phyloP scores from a whole-genome alignment of 2,888 invertebrate species.

The Dinocampus coccinellae region DNA sequence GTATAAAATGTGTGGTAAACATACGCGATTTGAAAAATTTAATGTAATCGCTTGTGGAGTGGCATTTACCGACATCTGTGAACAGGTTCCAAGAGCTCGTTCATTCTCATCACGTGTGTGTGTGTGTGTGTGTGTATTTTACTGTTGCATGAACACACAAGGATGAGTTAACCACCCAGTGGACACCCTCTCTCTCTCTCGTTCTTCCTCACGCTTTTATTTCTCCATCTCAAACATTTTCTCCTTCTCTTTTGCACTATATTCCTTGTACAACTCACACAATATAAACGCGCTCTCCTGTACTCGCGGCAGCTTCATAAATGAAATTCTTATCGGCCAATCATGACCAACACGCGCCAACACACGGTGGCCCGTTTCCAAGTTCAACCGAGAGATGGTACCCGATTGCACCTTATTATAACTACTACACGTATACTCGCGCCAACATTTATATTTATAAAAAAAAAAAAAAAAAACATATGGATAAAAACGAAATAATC shows the following conservation, averaged over 20 bases:
- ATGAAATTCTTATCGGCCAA: conserved; percentile 63
- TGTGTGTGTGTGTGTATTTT: not conserved
- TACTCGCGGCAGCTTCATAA: conserved; percentile 46
- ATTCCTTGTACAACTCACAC: conserved; percentile 7
- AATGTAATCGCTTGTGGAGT: not conserved
- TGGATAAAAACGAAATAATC: no score
- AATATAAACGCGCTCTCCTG: conserved; percentile 17
- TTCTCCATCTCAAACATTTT: conserved; percentile 12
- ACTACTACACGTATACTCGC: not conserved
- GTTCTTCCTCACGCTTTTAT: no score
- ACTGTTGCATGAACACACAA: conserved; percentile 11
- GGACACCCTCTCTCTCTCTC: conserved; percentile 3
- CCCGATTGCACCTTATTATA: conserved; percentile 29
- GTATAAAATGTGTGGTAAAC: not conserved
- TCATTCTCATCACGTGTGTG: conserved; percentile 41
- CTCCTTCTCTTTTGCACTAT: not conserved
- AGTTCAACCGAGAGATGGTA: conserved; percentile 65
- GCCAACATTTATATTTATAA: not conserved
- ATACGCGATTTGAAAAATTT: not conserved
- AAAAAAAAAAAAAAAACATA: no score
- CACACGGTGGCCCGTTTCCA: conserved; percentile 56
- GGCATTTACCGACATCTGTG: conserved; percentile 65
- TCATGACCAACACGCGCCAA: conserved; percentile 47
- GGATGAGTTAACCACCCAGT: conserved; percentile 29
- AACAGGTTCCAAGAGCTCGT: conserved; percentile 58